Evolutionary conservation across 2,797 vertebrate genomes (phyloP).

Genomic region (Enteromius argenteus): DNA sequence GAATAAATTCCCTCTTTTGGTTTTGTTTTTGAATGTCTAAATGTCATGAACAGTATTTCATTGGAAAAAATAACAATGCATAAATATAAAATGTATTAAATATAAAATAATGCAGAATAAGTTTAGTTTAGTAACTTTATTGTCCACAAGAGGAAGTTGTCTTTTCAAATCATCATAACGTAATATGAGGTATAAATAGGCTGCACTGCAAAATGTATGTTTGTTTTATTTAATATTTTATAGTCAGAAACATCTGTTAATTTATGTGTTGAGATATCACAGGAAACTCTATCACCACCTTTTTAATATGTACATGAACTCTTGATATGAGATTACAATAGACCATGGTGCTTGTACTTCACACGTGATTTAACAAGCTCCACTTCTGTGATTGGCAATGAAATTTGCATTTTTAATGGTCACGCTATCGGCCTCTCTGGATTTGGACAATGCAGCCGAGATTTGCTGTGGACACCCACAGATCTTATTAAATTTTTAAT

Average conservation of each 20-base stretch:
- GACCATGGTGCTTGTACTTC: conserved; percentile 60
- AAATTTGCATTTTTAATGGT: conserved; percentile 46
- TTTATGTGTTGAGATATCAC: not conserved
- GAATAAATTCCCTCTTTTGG: not conserved
- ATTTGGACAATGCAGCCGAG: conserved; percentile 39
- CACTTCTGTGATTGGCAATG: conserved; percentile 49
- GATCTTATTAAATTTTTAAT: conserved; percentile 74
- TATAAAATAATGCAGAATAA: not conserved
- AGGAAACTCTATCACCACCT: not conserved
- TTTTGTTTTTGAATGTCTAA: not conserved
- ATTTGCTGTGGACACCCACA: conserved; percentile 63
- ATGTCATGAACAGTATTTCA: not conserved
- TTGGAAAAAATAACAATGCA: not conserved
- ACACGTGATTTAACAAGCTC: conserved; percentile 55
- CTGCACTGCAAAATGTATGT: not conserved
- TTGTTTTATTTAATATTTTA: not conserved
- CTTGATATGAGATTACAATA: conserved; percentile 37
- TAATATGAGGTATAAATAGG: not conserved
- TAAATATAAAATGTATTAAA: not conserved
- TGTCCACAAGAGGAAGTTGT: too few relatives aligned
- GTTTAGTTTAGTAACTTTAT: too few relatives aligned
- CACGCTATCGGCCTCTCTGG: not conserved
- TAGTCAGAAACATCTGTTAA: not conserved
- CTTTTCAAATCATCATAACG: too few relatives aligned
- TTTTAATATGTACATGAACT: conserved; percentile 1